Conservation (phyloP, 2,888 invertebrate species). For the Drosophila siamana region DNA sequence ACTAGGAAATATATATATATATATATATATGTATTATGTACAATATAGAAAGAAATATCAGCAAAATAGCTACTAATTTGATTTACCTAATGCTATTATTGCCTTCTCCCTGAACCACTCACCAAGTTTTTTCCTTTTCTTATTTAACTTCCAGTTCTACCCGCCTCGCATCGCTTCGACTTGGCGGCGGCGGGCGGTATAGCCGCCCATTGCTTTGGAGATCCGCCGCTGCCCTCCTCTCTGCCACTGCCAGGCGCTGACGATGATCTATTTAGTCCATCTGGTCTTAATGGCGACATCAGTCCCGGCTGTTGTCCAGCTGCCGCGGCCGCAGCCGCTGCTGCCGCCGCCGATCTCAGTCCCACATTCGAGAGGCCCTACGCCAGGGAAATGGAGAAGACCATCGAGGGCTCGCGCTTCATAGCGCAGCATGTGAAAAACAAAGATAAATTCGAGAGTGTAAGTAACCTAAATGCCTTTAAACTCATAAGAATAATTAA, state of each 20-base stretch:
- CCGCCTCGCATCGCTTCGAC: constrained; percentile 87
- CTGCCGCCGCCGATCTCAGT: constrained; percentile 87
- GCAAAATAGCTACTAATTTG: constrained; percentile 54
- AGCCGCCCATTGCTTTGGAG: constrained; percentile 88
- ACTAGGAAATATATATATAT: constrained; percentile 26
- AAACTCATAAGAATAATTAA: too few species aligned
- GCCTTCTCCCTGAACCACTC: constrained; percentile 3
- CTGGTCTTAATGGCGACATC: constrained; percentile 86
- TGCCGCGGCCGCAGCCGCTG: constrained; percentile 65
- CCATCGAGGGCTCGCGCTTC: constrained; percentile 96
- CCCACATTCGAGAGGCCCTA: constrained; percentile 93
- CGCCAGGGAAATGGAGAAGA: constrained; percentile 95
- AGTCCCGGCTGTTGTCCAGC: constrained; percentile 87
- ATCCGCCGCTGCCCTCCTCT: constrained; percentile 89
- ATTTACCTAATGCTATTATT: constrained; percentile 67
- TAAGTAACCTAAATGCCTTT: too few species aligned
- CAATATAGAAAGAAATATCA: constrained; percentile 25
- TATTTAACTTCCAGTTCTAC: constrained; percentile 82
- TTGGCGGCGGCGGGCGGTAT: constrained; percentile 88
- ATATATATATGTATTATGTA: constrained; percentile 12
- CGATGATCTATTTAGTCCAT: constrained; percentile 93
- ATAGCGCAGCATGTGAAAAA: constrained; percentile 98
- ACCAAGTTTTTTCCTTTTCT: background rate
- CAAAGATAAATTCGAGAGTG: constrained; percentile 97
- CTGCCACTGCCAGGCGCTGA: constrained; percentile 91